phyloP scores from a whole-genome alignment of 1,140 invertebrate species.

The Drosophila melanogaster region DNA sequence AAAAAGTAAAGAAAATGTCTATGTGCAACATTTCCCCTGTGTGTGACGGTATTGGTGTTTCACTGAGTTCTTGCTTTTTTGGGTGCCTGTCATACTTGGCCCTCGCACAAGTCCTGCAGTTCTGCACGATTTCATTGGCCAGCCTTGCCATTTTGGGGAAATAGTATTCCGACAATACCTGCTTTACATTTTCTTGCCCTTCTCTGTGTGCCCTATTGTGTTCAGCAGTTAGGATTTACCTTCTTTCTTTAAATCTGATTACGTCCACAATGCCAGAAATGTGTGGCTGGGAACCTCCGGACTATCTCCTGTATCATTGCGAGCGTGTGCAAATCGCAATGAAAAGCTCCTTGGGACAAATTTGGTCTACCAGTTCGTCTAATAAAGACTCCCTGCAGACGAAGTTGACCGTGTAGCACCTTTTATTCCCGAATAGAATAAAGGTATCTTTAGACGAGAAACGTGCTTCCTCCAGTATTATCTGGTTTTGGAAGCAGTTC shows the following conservation, averaged over 20 bases:
- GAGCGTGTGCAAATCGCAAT: neutral
- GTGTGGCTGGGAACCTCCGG: constrained; percentile 1
- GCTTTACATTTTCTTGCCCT: constrained; percentile 24
- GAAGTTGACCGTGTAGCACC: neutral
- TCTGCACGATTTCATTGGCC: constrained; percentile 11
- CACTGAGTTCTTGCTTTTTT: too few species aligned
- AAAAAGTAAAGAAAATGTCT: too few species aligned
- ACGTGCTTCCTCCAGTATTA: neutral
- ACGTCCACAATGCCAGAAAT: neutral
- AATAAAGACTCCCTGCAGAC: neutral
- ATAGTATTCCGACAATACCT: constrained; percentile 22
- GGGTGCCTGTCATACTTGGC: too few species aligned
- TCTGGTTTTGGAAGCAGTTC: neutral
- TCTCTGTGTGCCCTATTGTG: neutral
- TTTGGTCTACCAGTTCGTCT: neutral
- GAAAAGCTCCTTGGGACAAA: constrained; percentile 3
- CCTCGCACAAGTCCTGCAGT: too few species aligned
- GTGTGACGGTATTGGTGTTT: too few species aligned
- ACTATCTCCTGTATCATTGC: too few species aligned
- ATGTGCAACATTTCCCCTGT: too few species aligned
- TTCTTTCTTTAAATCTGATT: neutral
- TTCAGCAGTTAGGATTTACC: neutral
- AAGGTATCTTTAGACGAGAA: constrained; percentile 5
- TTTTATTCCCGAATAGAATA: constrained; percentile 6
- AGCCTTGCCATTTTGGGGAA: constrained; percentile 19